These are phyloP conservation scores for Oryctolagus cuniculus DNA, from an alignment of 2,113 vertebrate genomes.

Conservation along the genomic window mOryCun1.1 NC_091441.1:30259501-30260000, in stretches of 20 bases:
- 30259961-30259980: conserved; percentile 48
- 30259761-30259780: conserved; percentile 85
- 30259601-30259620: conserved; percentile 40
- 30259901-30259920: conserved; percentile 42
- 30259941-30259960: conserved; percentile 64
- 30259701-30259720: conserved; percentile 57
- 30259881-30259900: conserved; percentile 58
- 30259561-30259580: conserved; percentile 59
- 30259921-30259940: conserved; percentile 11
- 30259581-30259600: conserved; percentile 37
- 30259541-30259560: not conserved
- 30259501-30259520: conserved; percentile 83
- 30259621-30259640: too few species aligned
- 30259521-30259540: conserved; percentile 43
- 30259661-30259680: conserved; percentile 40
- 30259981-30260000: conserved; percentile 75
- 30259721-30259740: conserved; percentile 86
- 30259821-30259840: conserved; percentile 60
- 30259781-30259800: conserved; percentile 68
- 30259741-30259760: conserved; percentile 82
- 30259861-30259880: not conserved
- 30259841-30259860: conserved; percentile 6
- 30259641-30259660: conserved; percentile 36
- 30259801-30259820: conserved; percentile 21
- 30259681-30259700: conserved; percentile 80